These are phyloP conservation scores for Xestia ashworthii DNA, from an alignment of 2,888 invertebrate species.

Conservation along the genomic window DNA sequence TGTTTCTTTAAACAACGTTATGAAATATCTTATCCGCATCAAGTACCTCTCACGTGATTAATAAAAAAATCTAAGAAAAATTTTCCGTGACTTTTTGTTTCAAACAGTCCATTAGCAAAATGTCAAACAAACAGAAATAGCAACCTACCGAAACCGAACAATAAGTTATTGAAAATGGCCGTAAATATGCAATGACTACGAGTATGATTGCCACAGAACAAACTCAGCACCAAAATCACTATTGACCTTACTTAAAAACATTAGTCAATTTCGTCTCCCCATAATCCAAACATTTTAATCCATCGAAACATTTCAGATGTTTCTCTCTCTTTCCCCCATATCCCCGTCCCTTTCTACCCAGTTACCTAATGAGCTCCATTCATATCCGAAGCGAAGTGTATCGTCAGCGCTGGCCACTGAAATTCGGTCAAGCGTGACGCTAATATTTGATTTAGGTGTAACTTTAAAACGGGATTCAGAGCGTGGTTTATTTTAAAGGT, in stretches of 20 bases:
- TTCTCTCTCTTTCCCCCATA: conserved; percentile 6
- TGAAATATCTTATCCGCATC: too few species aligned
- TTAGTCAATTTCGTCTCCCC: background rate
- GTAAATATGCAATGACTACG: too few species aligned
- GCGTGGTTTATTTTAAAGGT: conserved; percentile 5
- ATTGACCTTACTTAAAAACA: background rate
- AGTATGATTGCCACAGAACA: background rate
- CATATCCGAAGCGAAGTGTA: conserved; percentile 35
- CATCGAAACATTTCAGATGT: conserved; percentile 7
- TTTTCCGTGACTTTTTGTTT: too few species aligned
- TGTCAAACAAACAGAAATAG: too few species aligned
- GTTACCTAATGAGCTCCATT: conserved; percentile 59
- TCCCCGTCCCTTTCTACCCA: conserved; percentile 24
- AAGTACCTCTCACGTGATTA: too few species aligned
- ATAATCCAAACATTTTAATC: background rate
- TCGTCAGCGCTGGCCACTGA: conserved; percentile 49
- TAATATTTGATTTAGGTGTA: conserved; percentile 56
- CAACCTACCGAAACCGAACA: too few species aligned
- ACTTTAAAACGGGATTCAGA: background rate
- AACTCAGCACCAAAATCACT: background rate
- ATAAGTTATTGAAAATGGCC: too few species aligned
- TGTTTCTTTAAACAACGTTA: too few species aligned
- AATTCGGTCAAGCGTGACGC: conserved; percentile 54
- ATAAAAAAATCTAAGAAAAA: too few species aligned
- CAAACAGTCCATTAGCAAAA: too few species aligned